Conservation (phyloP, 2,888 invertebrate genomes). For the Acronicta psi region DNA sequence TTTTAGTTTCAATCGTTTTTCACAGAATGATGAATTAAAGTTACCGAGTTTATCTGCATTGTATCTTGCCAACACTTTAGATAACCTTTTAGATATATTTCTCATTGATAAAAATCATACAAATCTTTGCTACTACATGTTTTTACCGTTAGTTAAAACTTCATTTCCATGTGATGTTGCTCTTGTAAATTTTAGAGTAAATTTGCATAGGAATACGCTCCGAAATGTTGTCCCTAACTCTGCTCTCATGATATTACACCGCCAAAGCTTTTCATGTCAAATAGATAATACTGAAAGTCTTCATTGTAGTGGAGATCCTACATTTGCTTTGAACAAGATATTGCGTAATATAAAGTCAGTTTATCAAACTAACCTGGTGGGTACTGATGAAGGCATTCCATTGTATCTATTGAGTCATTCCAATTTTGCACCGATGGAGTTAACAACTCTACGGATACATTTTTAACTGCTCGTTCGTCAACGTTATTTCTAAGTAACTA, state of each 20-base stretch:
- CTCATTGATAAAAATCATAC: constrained; percentile 68
- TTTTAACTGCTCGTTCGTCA: constrained; percentile 56
- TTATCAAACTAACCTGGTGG: constrained; percentile 78
- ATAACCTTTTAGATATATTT: constrained; percentile 73
- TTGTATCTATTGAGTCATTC: constrained; percentile 61
- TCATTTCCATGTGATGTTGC: constrained; percentile 79
- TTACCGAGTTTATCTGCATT: constrained; percentile 76
- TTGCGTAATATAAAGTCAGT: constrained; percentile 69
- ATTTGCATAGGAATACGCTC: constrained; percentile 57
- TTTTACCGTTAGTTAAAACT: constrained; percentile 75
- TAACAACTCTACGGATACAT: constrained; percentile 71
- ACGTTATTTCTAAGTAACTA: background rate
- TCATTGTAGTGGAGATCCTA: constrained; percentile 68
- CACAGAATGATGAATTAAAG: constrained; percentile 48
- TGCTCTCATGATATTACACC: constrained; percentile 74
- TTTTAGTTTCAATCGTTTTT: constrained; percentile 22
- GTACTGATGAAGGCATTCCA: constrained; percentile 72
- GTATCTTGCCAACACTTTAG: constrained; percentile 68
- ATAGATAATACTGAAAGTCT: constrained; percentile 57
- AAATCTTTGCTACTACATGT: constrained; percentile 68
- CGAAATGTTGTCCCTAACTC: constrained; percentile 59
- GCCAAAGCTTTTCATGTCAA: constrained; percentile 73
- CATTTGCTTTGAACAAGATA: constrained; percentile 71
- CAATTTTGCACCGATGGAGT: constrained; percentile 78
- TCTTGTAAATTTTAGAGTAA: constrained; percentile 74